phyloP scores from a whole-genome alignment of 2,797 vertebrate species.

The Cynopterus sphinx region DNA sequence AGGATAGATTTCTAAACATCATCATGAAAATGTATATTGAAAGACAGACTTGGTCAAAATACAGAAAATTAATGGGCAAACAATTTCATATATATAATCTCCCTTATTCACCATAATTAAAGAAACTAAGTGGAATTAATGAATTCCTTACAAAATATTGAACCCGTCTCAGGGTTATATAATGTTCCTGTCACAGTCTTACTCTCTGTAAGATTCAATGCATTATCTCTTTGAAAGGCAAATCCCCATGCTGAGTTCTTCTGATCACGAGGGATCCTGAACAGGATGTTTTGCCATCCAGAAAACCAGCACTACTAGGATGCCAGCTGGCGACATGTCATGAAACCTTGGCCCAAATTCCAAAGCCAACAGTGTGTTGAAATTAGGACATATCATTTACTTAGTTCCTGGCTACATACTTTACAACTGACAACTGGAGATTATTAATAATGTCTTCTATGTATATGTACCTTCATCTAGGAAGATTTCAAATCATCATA shows the following conservation, averaged over 20 bases:
- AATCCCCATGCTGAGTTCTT: conserved; percentile 61
- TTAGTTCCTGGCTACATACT: conserved; percentile 40
- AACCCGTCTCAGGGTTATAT: background rate
- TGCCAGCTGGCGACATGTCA: conserved; percentile 62
- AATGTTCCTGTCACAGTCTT: background rate
- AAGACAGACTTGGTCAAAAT: background rate
- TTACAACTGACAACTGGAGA: conserved; percentile 50
- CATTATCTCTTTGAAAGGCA: conserved; percentile 55
- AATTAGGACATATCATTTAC: conserved; percentile 71
- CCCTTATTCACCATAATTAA: background rate
- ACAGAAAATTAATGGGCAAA: background rate
- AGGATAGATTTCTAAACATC: background rate
- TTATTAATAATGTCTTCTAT: conserved; percentile 7
- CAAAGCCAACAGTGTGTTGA: conserved; percentile 62
- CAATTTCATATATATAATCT: background rate
- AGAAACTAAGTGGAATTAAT: conserved; percentile 20
- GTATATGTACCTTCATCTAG: background rate
- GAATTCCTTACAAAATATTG: background rate
- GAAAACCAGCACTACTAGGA: conserved; percentile 15
- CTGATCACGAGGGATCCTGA: conserved; percentile 62
- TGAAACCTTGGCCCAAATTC: conserved; percentile 45
- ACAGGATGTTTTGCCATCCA: conserved; percentile 70
- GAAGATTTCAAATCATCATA: background rate
- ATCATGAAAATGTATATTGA: background rate
- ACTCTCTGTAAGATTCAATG: conserved; percentile 6